These are phyloP conservation scores for Atrina japonica DNA, from an alignment of 2,888 invertebrate species.

Conservation along the genomic window DNA sequence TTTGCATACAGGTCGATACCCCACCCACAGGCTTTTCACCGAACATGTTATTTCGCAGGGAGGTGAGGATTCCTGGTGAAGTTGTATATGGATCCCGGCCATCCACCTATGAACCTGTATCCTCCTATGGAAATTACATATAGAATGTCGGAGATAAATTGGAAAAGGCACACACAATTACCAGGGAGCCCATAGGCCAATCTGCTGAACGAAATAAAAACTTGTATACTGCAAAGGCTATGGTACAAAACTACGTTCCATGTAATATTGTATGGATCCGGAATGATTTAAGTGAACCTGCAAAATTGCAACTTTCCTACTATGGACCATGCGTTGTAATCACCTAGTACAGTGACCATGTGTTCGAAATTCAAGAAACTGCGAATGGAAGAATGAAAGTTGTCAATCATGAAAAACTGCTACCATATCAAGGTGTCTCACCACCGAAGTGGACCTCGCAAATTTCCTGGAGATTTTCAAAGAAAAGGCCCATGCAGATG, in stretches of 20 bases:
- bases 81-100: constrained; percentile 11
- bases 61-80: constrained; percentile 30
- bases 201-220: constrained; percentile 35
- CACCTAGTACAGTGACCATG: constrained; percentile 10
- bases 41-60: constrained; percentile 38
- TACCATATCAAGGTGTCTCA: constrained; percentile 1
- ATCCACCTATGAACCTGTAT: background rate
- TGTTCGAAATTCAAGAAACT: constrained; percentile 15
- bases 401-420: constrained; percentile 21
- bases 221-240: constrained; percentile 28
- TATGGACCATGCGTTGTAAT: constrained; percentile 40
- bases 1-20: constrained; percentile 34
- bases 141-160: constrained; percentile 15
- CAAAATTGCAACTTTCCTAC: constrained; percentile 35
- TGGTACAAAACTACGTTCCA: constrained; percentile 17
- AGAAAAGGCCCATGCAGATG: too few species aligned
- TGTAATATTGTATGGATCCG: constrained; percentile 42
- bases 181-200: constrained; percentile 28
- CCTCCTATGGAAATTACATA: constrained; percentile 22
- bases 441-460: constrained; percentile 17
- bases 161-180: constrained; percentile 31
- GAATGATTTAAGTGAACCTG: constrained; percentile 29
- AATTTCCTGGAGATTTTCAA: too few species aligned
- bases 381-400: background rate
- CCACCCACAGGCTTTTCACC: constrained; percentile 34